phyloP scores from a whole-genome alignment of 2,113 vertebrate genomes.

The Apaloderma vittatum region DNA sequence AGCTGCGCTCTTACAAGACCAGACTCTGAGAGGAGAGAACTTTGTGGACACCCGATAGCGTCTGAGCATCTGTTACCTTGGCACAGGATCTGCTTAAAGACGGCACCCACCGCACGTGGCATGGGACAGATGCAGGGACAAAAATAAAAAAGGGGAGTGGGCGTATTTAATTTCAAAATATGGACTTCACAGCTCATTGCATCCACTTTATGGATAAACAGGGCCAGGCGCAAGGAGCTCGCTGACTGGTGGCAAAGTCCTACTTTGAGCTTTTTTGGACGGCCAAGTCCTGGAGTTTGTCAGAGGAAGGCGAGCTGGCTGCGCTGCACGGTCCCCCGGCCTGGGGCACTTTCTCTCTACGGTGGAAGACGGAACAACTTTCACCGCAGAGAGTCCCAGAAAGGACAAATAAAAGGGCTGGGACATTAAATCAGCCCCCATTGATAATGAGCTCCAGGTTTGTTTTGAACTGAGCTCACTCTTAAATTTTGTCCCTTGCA shows the following conservation, averaged over 20 bases:
- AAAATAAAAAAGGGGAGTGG: fast-evolving
- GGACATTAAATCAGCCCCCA: slow-evolving; percentile 13
- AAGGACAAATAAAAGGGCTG: neutral
- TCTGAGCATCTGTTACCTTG: neutral
- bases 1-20: neutral
- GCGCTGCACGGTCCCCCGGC: neutral
- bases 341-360: neutral
- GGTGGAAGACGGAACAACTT: neutral
- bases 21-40: neutral
- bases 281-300: neutral
- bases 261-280: neutral
- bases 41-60: neutral
- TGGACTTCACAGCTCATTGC: neutral
- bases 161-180: neutral
- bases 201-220: neutral
- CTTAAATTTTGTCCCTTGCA: neutral
- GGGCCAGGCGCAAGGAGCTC: neutral
- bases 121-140: fast-evolving
- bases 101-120: neutral
- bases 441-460: slow-evolving; percentile 53
- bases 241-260: neutral
- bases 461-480: slow-evolving; percentile 55
- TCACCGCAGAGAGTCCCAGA: neutral
- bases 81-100: neutral
- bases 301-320: fast-evolving